Conservation (phyloP, 2,113 vertebrate genomes). For the Bos indicus region DNA sequence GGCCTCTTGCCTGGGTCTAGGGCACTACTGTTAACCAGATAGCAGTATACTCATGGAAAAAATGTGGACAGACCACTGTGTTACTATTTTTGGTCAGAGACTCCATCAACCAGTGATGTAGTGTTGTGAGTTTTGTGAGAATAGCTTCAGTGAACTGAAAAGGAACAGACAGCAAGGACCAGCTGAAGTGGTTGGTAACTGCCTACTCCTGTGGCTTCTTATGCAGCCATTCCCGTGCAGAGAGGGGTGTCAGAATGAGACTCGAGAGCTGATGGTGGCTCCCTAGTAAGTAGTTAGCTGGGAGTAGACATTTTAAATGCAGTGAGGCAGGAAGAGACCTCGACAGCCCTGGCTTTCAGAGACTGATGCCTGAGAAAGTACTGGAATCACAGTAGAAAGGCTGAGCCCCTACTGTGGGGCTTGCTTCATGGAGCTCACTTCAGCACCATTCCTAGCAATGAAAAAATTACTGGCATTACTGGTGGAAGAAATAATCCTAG, state of each 20-base stretch:
- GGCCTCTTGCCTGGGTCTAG: neutral
- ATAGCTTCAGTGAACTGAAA: conserved; percentile 22
- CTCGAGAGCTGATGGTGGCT: neutral
- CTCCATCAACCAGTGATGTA: neutral
- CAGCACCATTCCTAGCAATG: neutral
- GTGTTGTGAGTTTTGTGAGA: neutral
- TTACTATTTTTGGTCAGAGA: neutral
- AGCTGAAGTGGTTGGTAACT: neutral
- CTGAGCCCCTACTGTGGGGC: neutral
- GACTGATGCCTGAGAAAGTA: neutral
- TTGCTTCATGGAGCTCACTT: neutral
- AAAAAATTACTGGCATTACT: neutral
- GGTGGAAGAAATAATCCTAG: neutral
- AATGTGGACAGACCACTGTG: neutral
- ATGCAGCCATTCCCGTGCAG: neutral
- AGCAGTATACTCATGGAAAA: neutral
- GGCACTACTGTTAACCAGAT: neutral
- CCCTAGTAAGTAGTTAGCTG: neutral
- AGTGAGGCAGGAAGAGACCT: neutral
- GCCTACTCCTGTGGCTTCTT: neutral
- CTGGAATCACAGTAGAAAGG: neutral
- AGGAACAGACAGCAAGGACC: neutral
- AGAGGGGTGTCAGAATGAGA: neutral
- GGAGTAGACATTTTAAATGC: conserved; percentile 12
- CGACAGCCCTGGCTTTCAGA: neutral